A percentile compares a stretch with the other conserved stretches of the same genome.
Evolutionary conservation across 2,888 invertebrate genomes (phyloP).

Genomic region (Alitta virens): DNA sequence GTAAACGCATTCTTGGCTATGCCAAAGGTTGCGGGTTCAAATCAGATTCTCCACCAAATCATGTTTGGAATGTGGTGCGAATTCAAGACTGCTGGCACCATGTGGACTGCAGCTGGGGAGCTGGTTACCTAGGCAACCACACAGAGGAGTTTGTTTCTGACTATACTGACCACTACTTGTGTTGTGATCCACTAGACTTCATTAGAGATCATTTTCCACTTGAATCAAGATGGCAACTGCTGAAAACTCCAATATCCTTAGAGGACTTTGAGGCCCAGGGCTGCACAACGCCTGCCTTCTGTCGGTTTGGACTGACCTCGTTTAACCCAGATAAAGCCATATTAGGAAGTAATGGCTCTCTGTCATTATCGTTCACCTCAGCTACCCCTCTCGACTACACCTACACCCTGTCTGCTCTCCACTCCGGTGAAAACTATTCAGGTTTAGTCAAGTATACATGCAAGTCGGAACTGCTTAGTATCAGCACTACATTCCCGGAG

Average conservation of each 20-base stretch:
- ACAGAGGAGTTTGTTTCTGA: background rate
- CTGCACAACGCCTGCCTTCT: background rate
- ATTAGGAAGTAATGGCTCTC: background rate
- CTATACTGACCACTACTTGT: background rate
- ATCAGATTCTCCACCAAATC: background rate
- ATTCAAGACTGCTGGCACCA: background rate
- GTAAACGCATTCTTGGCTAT: background rate
- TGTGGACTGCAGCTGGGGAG: background rate
- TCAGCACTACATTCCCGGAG: background rate
- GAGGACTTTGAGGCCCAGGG: background rate
- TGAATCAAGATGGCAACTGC: constrained; percentile 1
- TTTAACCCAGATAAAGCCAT: background rate
- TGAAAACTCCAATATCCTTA: background rate
- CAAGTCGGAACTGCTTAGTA: background rate
- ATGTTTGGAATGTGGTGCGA: background rate
- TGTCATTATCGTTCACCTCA: background rate
- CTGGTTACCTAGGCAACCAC: background rate
- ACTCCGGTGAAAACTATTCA: background rate
- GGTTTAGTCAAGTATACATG: background rate
- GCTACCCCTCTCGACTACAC: background rate
- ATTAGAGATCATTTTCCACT: constrained; percentile 1
- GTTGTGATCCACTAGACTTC: background rate
- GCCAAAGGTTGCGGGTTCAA: background rate
- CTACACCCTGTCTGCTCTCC: background rate
- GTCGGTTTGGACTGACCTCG: background rate